Percentiles rank a stretch among this genome's conserved stretches.
phyloP scores from a whole-genome alignment of 1,140 invertebrate genomes.

The Drosophila setifemur region DNA sequence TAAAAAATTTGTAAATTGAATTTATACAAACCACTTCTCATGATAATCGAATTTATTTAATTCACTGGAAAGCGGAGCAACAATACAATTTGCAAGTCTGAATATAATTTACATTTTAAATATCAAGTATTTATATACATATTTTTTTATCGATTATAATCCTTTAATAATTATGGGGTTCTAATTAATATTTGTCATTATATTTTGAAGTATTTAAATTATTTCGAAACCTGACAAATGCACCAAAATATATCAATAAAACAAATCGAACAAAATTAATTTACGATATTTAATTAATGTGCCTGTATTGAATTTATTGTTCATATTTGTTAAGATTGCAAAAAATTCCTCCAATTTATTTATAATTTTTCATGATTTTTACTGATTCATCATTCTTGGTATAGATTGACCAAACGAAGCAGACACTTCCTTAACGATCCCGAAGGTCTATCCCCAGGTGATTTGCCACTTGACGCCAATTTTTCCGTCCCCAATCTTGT shows the following conservation, averaged over 20 bases:
- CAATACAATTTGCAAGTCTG: conserved; percentile 14
- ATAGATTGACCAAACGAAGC: neutral
- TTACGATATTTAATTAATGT: no score
- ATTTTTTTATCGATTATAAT: neutral
- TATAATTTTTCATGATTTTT: neutral
- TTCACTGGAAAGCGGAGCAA: neutral
- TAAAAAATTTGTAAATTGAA: neutral
- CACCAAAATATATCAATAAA: no score
- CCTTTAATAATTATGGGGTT: neutral
- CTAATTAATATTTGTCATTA: no score
- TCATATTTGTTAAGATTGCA: no score
- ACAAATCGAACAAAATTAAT: no score
- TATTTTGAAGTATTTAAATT: no score
- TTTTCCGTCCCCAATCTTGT: neutral
- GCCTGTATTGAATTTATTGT: no score
- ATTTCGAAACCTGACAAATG: no score
- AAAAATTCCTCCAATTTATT: neutral
- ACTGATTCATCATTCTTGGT: neutral
- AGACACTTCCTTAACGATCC: neutral
- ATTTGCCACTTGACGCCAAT: conserved; percentile 2
- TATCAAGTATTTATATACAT: conserved; percentile 10
- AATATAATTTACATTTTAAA: conserved; percentile 14
- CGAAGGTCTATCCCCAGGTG: conserved; percentile 13
- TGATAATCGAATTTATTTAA: conserved; percentile 39
- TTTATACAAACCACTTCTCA: neutral